These are phyloP conservation scores for Hemibagrus guttatus DNA, from an alignment of 2,797 vertebrate species.

Conservation along the genomic window DNA sequence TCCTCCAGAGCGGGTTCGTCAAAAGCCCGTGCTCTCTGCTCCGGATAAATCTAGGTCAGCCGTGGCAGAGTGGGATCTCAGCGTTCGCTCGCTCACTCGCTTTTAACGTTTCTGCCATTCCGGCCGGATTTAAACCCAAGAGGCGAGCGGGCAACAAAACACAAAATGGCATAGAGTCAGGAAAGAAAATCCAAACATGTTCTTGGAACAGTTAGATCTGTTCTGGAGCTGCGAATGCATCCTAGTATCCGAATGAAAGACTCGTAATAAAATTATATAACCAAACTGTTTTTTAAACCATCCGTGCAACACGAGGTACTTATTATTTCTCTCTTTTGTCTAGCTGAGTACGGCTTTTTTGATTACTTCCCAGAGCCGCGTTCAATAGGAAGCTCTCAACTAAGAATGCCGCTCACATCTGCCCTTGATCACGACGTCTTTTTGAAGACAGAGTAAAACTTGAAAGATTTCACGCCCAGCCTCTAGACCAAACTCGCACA, in stretches of 20 bases:
- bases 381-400: background rate
- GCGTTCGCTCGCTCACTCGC: background rate
- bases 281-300: background rate
- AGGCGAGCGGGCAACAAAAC: slow-evolving; percentile 7
- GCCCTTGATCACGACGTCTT: background rate
- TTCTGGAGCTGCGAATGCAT: background rate
- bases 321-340: background rate
- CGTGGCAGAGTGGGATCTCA: slow-evolving; percentile 5
- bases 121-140: slow-evolving; percentile 18
- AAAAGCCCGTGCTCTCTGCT: background rate
- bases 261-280: slow-evolving; percentile 15
- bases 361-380: background rate
- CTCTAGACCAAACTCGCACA: background rate
- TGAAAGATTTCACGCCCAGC: background rate
- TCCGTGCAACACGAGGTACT: background rate
- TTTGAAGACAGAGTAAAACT: background rate
- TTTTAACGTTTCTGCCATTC: background rate
- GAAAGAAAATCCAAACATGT: slow-evolving; percentile 3
- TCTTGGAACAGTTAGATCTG: slow-evolving; percentile 6
- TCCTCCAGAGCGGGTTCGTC: background rate
- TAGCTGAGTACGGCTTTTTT: background rate
- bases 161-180: background rate
- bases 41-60: slow-evolving; percentile 31
- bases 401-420: background rate
- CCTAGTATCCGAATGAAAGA: background rate